These are phyloP conservation scores for Therioaphis trifolii DNA, from an alignment of 2,888 invertebrate genomes.

Conservation along the genomic window DNA sequence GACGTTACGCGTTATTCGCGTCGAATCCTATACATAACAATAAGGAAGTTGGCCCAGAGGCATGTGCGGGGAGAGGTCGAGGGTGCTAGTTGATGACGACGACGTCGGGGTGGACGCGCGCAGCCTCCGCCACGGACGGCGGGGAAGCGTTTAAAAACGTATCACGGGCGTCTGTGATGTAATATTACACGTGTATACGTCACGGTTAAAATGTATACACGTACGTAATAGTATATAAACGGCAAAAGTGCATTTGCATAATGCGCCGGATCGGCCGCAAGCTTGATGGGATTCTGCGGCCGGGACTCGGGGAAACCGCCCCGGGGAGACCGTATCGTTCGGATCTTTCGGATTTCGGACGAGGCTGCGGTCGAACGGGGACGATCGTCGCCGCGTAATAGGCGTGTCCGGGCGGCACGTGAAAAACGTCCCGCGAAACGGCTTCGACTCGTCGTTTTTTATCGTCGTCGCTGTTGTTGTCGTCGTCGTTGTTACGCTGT, in stretches of 20 bases:
- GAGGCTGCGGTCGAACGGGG: neutral
- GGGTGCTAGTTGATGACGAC: neutral
- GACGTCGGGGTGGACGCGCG: no score
- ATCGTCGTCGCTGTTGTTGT: no score
- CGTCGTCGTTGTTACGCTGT: no score
- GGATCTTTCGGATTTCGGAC: neutral
- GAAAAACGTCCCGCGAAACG: neutral
- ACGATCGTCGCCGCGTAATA: no score
- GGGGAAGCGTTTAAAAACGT: slow-evolving; percentile 57
- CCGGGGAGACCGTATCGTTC: neutral
- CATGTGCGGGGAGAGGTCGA: neutral
- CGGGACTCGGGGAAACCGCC: slow-evolving; percentile 14
- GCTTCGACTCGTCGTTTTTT: neutral
- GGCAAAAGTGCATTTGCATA: slow-evolving; percentile 52
- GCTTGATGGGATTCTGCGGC: slow-evolving; percentile 50
- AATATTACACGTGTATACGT: neutral
- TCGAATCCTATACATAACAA: slow-evolving; percentile 59
- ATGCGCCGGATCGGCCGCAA: slow-evolving; percentile 48
- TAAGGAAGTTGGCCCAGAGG: slow-evolving; percentile 54
- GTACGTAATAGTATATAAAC: neutral
- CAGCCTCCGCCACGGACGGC: neutral
- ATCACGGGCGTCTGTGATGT: neutral
- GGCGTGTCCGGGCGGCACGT: slow-evolving; percentile 17
- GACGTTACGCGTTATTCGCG: neutral
- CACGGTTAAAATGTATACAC: no score